Conservation (phyloP, 2,888 invertebrate species). For the Adelognathus sp. region DNA sequence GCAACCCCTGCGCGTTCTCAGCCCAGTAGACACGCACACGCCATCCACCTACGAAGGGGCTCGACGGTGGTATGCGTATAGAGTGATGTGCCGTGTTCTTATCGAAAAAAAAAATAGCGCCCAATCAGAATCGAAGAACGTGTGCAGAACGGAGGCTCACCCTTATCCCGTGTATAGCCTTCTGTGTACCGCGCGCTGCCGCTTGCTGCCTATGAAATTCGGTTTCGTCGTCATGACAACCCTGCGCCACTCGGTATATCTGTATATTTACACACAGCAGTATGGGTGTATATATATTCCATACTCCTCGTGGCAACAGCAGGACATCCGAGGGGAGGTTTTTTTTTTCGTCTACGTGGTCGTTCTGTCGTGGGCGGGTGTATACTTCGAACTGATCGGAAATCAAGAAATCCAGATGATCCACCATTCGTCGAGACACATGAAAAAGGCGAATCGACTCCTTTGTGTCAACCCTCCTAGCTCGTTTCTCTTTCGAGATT, state of each 20-base stretch:
- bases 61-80: constrained; percentile 51
- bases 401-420: constrained; percentile 58
- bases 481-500: neutral
- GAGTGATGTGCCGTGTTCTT: constrained; percentile 69
- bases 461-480: neutral
- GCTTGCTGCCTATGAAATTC: constrained; percentile 75
- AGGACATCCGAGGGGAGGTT: constrained; percentile 57
- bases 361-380: constrained; percentile 47
- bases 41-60: constrained; percentile 21
- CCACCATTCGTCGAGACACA: constrained; percentile 48
- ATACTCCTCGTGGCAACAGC: constrained; percentile 46
- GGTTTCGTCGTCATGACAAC: constrained; percentile 78
- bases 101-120: constrained; percentile 76
- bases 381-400: constrained; percentile 57
- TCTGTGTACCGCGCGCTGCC: constrained; percentile 48
- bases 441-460: constrained; percentile 8
- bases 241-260: constrained; percentile 62
- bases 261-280: constrained; percentile 8
- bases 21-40: constrained; percentile 48
- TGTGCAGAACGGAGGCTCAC: constrained; percentile 66
- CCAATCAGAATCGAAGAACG: constrained; percentile 77
- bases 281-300: constrained; percentile 31
- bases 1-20: constrained; percentile 7
- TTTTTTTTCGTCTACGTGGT: constrained; percentile 33
- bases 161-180: constrained; percentile 20